These are phyloP conservation scores for Battus philenor DNA, from an alignment of 1,140 invertebrate species.

Conservation along the genomic window DNA sequence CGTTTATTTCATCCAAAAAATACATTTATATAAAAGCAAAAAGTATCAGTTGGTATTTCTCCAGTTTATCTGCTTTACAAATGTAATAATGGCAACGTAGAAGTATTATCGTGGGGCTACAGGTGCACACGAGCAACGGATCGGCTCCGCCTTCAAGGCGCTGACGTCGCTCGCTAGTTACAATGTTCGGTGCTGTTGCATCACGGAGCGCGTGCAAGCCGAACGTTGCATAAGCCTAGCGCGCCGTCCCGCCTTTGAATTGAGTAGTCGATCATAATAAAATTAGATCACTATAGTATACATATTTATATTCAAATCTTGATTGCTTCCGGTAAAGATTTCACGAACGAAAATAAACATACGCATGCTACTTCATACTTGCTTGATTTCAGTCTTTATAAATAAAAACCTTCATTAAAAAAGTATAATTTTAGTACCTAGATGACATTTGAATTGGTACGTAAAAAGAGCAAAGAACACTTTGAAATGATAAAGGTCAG, in stretches of 20 bases:
- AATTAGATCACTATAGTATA: too few species aligned
- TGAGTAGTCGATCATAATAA: too few species aligned
- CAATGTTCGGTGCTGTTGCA: constrained; percentile 37
- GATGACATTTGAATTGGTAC: constrained; percentile 9
- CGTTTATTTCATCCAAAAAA: too few species aligned
- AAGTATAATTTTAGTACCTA: too few species aligned
- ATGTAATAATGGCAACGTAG: constrained; percentile 14
- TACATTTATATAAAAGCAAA: too few species aligned
- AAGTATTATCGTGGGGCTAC: constrained; percentile 1
- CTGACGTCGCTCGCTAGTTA: constrained; percentile 35
- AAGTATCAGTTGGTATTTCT: too few species aligned
- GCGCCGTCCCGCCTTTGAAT: constrained; percentile 5
- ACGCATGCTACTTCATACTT: too few species aligned
- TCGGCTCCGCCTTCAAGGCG: constrained; percentile 18
- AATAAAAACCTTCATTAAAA: too few species aligned
- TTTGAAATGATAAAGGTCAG: constrained; percentile 9
- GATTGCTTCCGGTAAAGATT: not conserved
- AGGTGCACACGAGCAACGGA: constrained; percentile 16
- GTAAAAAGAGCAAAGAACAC: not conserved
- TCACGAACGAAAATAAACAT: not conserved
- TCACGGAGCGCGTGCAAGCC: constrained; percentile 32
- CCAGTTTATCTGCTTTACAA: constrained; percentile 15
- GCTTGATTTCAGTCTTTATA: too few species aligned
- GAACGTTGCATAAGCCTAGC: constrained; percentile 29
- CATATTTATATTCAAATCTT: not conserved